phyloP scores from a whole-genome alignment of 2,113 vertebrate species.

The Narcine bancroftii region DNA sequence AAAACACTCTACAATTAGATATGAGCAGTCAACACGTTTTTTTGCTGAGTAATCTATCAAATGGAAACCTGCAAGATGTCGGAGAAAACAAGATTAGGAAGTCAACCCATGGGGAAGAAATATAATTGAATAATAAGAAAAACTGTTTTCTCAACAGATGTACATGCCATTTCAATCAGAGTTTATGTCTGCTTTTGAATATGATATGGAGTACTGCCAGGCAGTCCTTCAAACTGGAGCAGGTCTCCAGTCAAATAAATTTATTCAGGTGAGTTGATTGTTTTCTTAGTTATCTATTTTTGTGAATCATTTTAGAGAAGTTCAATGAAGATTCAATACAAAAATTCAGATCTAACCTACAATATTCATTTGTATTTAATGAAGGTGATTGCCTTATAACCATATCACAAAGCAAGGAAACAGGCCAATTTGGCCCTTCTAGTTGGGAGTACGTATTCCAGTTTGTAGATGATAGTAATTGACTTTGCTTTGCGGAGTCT shows the following conservation, averaged over 20 bases:
- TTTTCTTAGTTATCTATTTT: not conserved
- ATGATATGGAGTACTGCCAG: constrained; percentile 79
- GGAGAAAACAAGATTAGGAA: too few relatives aligned
- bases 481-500: too few relatives aligned
- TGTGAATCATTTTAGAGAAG: not conserved
- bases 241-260: constrained; percentile 86
- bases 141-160: constrained; percentile 58
- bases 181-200: constrained; percentile 79
- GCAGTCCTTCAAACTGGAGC: constrained; percentile 76
- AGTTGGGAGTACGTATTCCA: not conserved
- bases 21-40: too few relatives aligned
- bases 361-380: not conserved
- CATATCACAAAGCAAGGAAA: too few relatives aligned
- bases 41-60: too few relatives aligned
- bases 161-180: constrained; percentile 88
- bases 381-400: not conserved
- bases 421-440: too few relatives aligned
- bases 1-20: too few relatives aligned
- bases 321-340: too few relatives aligned
- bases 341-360: not conserved
- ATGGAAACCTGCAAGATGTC: too few relatives aligned
- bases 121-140: too few relatives aligned
- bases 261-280: constrained; percentile 73
- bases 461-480: not conserved
- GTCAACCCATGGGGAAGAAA: too few relatives aligned